A percentile compares a stretch with the other conserved stretches of the same genome.
These are phyloP conservation scores for Caranx melampygus DNA, from an alignment of 2,113 vertebrate species.

Conservation along the genomic window DNA sequence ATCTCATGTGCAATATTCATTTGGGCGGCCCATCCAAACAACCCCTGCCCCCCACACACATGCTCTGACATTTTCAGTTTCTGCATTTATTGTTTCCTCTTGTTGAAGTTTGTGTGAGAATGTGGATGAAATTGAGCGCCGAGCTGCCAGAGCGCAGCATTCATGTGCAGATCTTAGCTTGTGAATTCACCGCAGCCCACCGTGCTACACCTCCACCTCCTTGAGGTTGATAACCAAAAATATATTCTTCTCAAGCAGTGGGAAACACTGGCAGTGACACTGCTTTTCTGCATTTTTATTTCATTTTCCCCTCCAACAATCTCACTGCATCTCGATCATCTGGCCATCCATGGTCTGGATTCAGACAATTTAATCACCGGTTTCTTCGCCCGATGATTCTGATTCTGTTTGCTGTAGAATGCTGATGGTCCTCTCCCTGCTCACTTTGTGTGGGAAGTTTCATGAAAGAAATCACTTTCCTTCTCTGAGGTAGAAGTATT, in stretches of 20 bases:
- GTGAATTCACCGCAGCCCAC: constrained; percentile 45
- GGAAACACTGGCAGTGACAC: constrained; percentile 31
- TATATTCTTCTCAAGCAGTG: constrained; percentile 42
- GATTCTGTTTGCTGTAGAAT: neutral
- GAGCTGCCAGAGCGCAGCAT: constrained; percentile 16
- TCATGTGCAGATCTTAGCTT: constrained; percentile 19
- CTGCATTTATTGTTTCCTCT: neutral
- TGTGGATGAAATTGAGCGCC: neutral
- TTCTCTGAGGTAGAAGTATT: neutral
- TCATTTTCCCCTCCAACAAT: neutral
- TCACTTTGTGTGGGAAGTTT: neutral
- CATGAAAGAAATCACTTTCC: neutral
- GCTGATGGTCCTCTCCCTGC: neutral
- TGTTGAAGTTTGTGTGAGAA: neutral
- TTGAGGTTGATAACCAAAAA: constrained; percentile 51
- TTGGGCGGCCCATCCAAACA: neutral
- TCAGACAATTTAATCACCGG: neutral
- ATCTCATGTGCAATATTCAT: neutral
- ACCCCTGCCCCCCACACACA: neutral
- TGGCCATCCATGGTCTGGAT: neutral
- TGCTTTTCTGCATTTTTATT: constrained; percentile 22
- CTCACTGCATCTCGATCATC: constrained; percentile 16
- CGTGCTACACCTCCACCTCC: constrained; percentile 45
- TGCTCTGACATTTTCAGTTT: neutral
- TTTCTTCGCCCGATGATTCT: neutral